Percentiles rank a stretch among this genome's conserved stretches.
Evolutionary conservation across 1,140 invertebrate species (phyloP).

Genomic region (Neodiprion pinetum): DNA sequence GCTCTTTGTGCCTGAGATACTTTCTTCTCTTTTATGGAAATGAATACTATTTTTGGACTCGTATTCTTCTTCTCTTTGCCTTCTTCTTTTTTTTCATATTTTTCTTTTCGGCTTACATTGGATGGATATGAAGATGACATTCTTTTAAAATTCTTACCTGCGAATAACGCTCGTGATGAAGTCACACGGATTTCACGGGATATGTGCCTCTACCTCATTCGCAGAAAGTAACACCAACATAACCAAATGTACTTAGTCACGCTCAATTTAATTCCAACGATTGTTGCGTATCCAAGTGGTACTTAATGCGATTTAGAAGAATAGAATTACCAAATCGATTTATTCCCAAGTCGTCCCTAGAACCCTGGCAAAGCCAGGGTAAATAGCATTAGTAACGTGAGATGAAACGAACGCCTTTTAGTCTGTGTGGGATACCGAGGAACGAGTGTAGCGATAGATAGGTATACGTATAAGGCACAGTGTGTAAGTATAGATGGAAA

Average conservation of each 20-base stretch:
- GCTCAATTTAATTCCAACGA: background rate
- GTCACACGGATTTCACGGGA: too few species aligned
- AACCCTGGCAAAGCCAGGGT: background rate
- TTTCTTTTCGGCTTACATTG: too few species aligned
- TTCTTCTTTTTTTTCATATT: too few species aligned
- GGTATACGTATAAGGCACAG: too few species aligned
- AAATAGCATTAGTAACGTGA: constrained; percentile 2
- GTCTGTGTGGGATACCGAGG: background rate
- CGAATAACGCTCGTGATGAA: too few species aligned
- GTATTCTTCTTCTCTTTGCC: background rate
- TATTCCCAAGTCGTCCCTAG: background rate
- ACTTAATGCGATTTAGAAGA: background rate
- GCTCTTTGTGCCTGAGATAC: background rate
- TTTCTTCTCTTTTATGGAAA: constrained; percentile 2
- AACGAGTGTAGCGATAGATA: background rate
- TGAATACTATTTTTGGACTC: background rate
- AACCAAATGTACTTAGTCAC: background rate
- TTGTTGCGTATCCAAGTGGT: background rate
- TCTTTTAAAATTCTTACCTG: too few species aligned
- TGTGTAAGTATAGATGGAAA: background rate
- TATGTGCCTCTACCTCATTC: background rate
- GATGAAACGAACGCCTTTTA: background rate
- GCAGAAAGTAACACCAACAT: background rate
- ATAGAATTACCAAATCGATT: constrained; percentile 1
- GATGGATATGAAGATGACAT: too few species aligned